A percentile compares a stretch with the other conserved stretches of the same genome.
These are phyloP conservation scores for Jacana jacana DNA, from an alignment of 2,113 vertebrate species.

Conservation along the genomic window DNA sequence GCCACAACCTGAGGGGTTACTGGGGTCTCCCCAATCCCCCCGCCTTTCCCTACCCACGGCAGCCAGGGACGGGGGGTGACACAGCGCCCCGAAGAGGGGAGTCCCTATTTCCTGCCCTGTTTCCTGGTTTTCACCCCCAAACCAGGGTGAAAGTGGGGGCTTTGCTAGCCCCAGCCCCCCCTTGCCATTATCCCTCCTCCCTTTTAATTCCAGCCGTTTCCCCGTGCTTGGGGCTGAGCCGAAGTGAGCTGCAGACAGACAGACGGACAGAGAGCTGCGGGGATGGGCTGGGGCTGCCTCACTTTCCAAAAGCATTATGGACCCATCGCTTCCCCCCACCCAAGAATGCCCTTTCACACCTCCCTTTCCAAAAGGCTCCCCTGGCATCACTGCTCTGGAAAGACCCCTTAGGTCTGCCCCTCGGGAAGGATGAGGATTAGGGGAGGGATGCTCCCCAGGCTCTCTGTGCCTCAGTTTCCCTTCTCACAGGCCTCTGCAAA, in stretches of 20 bases:
- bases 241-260: background rate
- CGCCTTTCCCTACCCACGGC: background rate
- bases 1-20: background rate
- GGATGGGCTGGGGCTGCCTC: background rate
- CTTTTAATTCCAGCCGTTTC: background rate
- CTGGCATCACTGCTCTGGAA: rapidly evolving
- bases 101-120: background rate
- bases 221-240: background rate
- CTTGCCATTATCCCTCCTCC: rapidly evolving
- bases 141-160: background rate
- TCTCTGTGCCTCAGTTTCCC: background rate
- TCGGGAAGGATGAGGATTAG: background rate
- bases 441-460: background rate
- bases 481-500: background rate
- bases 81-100: rapidly evolving
- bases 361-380: background rate
- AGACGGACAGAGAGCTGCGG: background rate
- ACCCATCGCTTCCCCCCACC: background rate
- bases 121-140: background rate
- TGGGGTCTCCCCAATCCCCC: background rate
- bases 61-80: background rate
- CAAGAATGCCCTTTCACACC: background rate
- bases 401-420: background rate
- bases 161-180: background rate
- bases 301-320: background rate